Base-by-base conservation (phyloP, 2,888 invertebrate species). In the Cephalotes varians region DNA sequence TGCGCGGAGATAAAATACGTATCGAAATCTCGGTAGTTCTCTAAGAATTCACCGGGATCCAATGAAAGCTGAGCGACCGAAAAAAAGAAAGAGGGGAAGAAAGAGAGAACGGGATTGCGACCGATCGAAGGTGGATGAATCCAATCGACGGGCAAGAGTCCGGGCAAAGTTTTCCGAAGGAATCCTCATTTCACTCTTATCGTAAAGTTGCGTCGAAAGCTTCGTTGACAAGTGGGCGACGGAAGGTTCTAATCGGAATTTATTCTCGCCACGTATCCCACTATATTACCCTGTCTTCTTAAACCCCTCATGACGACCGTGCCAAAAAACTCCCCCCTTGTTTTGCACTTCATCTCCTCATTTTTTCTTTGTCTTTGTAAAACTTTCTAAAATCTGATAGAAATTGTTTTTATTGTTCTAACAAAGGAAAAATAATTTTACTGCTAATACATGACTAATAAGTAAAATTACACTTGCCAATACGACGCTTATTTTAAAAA, bases 1-100 rank as follows among this genome's bases (percentile, higher is more conserved):
- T 82, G 85, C 83, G 67, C 87, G 69, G 81, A 56, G 87, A 81
- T 85, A 76, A 88, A 87, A 88, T 87, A 83, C 80, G 54, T 56
- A 49, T 40, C 51, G 76, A 76, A 60, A 67, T 71, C 69, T 67
- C 73, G 49, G 15, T 21, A 6, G 12, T n/a, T 77, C 31, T 74
- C 72, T 79, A 47, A 81, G 73, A 79, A 76, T 84, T 74, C 31
- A 21, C 21, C 28, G 40, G 71, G 28, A 69, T 15, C 72, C 54
- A 47, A 34, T 71, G 49, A 72, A 71, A 79, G 56, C 72, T 56
- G 77, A 71, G 7, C 72, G n/a, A 7, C 18, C 25, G 12, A 77
- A 18, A 71, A 54, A 79, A 54, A 34, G 15, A 12, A 25, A 1
- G 3, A 31, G 25, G 18, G 51, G 25, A 4, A 54, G 54, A 28